Evolutionary conservation across 1,140 invertebrate species (phyloP).

Genomic region (Nixonia krombeini): DNA sequence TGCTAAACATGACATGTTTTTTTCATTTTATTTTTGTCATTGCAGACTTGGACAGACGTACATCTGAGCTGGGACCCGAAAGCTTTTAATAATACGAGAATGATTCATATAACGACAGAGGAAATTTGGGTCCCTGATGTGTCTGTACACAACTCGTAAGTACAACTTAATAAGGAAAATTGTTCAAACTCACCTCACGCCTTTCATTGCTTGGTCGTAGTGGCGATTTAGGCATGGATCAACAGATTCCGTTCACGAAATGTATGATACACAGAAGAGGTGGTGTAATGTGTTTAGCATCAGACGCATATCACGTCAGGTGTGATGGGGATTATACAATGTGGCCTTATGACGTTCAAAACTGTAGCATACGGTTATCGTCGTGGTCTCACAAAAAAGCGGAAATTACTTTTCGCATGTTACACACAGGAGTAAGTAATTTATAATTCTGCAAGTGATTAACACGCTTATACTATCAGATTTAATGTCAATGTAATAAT

Average conservation of each 20-base stretch:
- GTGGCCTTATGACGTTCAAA: constrained; percentile 64
- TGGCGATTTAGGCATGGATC: constrained; percentile 11
- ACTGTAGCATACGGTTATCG: constrained; percentile 55
- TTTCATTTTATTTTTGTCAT: constrained; percentile 7
- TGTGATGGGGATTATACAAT: constrained; percentile 55
- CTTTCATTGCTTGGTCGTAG: constrained; percentile 17
- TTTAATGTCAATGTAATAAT: neutral
- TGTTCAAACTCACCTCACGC: neutral
- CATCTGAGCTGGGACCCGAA: constrained; percentile 66
- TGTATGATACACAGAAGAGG: constrained; percentile 38
- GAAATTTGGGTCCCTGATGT: constrained; percentile 70
- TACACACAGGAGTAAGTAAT: neutral
- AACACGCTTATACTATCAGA: no score
- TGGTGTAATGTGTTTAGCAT: constrained; percentile 41
- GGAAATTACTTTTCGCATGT: constrained; percentile 69
- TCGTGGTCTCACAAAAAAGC: constrained; percentile 74
- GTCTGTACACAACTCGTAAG: constrained; percentile 65
- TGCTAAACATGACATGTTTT: no score
- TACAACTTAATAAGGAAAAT: constrained; percentile 14
- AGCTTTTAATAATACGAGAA: constrained; percentile 53
- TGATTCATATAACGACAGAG: constrained; percentile 46
- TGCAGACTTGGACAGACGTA: constrained; percentile 65
- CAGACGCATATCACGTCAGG: constrained; percentile 14
- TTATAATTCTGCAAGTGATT: no score
- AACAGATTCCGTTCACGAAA: constrained; percentile 26